Evolutionary conservation across 2,888 invertebrate species (phyloP), one percentile per base, ranked within the genome.

Genomic region (Phortica magna): DNA sequence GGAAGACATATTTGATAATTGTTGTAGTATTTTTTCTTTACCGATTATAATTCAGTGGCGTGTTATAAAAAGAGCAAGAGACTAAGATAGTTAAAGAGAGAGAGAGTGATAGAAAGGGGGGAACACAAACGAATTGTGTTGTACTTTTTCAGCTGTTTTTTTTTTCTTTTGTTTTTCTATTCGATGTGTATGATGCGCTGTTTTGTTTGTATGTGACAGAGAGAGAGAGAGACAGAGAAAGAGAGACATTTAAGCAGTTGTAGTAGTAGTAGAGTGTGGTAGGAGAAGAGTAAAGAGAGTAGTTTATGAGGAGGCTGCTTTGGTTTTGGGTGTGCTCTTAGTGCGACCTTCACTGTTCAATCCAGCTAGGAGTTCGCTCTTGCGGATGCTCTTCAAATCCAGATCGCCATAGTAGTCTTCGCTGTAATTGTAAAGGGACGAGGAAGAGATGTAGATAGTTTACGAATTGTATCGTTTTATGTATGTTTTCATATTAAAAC

Each of bases 321-420:
- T 89, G 90, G 91, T 92, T 90, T 91, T 92, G 89, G 92, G 90
- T 94, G 94, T 89, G 93, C 93, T 88, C 89, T 90, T 90, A 81
- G 77, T 89, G 88, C 90, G 90, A 88, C 88, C 89, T 88, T 89
- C 90, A 84, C 83, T 86, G 84, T 91, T 89, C 89, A 96, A 94
- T 88, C 97, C 97, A 89, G 96, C 94, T 91, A 96, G 94, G 88
- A 97, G 95, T 93, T 98, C 97, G 93, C 96, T 96, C 95, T 98
- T 98, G 93, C 97, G 95, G 95, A 97, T 96, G 93, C 95, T 95
- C 95, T 98, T 98, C 94, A 98, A 94, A 93, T 98, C 98, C 95
- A 97, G 93, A 93, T 97, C 97, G 87, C 98, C 98, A 92, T 98
- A 98, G 95, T 98, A 98, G 95, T 98, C 97, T 95, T 98, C 97